Evolutionary conservation across 2,797 vertebrate genomes (phyloP), one percentile per base, ranked within the genome.

Genomic region (Phataginus tricuspis): DNA sequence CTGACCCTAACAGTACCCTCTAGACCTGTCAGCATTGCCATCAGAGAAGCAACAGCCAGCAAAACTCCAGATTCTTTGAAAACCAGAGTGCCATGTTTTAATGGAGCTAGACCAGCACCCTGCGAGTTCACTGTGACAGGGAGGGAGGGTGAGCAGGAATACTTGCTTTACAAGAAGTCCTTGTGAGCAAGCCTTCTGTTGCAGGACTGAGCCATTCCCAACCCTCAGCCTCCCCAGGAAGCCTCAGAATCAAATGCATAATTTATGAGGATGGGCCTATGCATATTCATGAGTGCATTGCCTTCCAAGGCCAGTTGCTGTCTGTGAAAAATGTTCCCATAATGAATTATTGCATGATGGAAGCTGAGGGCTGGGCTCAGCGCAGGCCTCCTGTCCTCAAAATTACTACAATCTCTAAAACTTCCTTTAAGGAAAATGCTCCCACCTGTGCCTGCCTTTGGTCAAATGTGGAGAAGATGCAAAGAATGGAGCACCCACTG

Each of bases 231-330:
- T 95, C 97, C 96, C 90, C 77, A 55, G 97, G 92, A 98, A 95
- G 88, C 1, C 92, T 86, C 49, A 4, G 2, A 37, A 16, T 37
- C 77, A 79, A 92, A 97, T 97, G 96, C 97, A 98, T 98, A 94
- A 98, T 98, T 96, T 91, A 97, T 97, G 86, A 96, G 57, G 29
- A 37, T 14, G 86, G 39, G 59, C 31, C 25, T 19, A 61, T 97
- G 94, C 93, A 97, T 95, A 97, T 96, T 97, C 87, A 96, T 95
- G 97, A 95, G 94, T 91, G 51, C 88, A 37, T 51, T 95, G 88
- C 87, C 96, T 97, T 96, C 96, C 83, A 92, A 97, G 88, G 89
- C 80, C 74, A 69, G 78, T 51, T 78, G 74, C 72, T 59, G 10
- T 25, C 93, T 97, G 74, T 68, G 85, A 95, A 37, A 90, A 97